A percentile compares a stretch with the other conserved stretches of the same genome.
phyloP scores from a whole-genome alignment of 2,113 vertebrate species.

The Zosterops pallidus region DNA sequence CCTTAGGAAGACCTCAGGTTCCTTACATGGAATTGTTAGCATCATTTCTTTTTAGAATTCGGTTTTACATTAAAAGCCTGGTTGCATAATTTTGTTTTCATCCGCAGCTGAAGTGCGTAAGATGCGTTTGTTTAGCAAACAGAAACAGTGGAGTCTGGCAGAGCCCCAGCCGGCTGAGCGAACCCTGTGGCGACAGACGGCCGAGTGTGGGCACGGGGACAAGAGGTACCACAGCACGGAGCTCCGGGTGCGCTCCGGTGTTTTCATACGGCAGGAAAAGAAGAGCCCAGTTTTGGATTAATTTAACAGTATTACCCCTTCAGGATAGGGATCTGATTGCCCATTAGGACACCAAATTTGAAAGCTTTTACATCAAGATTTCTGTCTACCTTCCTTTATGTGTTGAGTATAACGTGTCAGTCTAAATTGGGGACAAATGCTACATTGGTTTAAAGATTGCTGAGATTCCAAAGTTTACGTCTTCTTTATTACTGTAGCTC shows the following conservation, averaged over 20 bases:
- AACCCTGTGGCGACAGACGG: background rate
- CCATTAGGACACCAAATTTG: background rate
- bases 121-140: background rate
- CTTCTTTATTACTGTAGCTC: background rate
- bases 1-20: background rate
- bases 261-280: fast-evolving
- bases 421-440: background rate
- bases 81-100: background rate
- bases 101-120: background rate
- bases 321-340: background rate
- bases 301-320: fast-evolving
- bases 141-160: background rate
- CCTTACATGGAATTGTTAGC: background rate
- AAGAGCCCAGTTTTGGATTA: fast-evolving
- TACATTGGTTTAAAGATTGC: background rate
- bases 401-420: background rate
- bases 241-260: fast-evolving
- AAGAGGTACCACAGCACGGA: fast-evolving
- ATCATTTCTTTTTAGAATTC: background rate
- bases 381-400: background rate
- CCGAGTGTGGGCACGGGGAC: background rate
- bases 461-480: background rate
- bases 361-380: background rate
- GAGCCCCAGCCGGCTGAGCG: fast-evolving
- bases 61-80: background rate